Base-by-base conservation (phyloP, 2,113 vertebrate species). In the Etheostoma cragini region DNA sequence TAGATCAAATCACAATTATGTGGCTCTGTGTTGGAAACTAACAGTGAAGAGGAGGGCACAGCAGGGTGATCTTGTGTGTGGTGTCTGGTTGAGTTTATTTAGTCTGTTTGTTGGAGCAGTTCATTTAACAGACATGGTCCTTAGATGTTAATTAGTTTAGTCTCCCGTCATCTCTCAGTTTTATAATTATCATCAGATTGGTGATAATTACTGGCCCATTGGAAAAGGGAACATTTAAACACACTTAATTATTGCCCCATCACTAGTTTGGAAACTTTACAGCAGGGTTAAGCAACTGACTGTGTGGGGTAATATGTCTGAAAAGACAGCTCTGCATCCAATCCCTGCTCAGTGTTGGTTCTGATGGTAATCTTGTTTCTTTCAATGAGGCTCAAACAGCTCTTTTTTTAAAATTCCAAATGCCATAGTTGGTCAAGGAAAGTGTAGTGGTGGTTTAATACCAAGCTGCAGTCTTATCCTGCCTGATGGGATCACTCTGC, bases 171-270 rank as follows among this genome's bases (percentile, higher is more conserved):
- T 85, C 77, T 83, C 82, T 90, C 92, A 94, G 92, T 83, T 93
- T 91, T 76, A 84, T 89, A 92, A 93, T 94, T 93, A 94, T 92
- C 94, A 92, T 91, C 82, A 81, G 47, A 74, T 80, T 92, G 89
- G 73, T 80, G 26, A 26, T 26, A 86, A 76, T 78, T 19, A 49
- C n/a, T 42, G 68, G 69, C 22, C 76, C 63, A 68, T 52, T 38
- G 73, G 47, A 81, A 53, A 80, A 57, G 33, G 35, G 54, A 58
- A 83, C 13, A 78, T 81, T 73, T 84, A 54, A 65, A 85, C 75
- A 70, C 42, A 21, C 22, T 61, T 83, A 77, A 49, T 58, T n/a
- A 7, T 63, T 35, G 70, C 70, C 49, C 64, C 49, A 56, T 68
- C 52, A 72, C 38, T 58, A 19, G 33, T 80, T 72, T 72, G 72